A percentile compares a stretch with the other conserved stretches of the same genome.
Conservation (phyloP, 2,113 vertebrate genomes). For the Sceloporus undulatus region DNA sequence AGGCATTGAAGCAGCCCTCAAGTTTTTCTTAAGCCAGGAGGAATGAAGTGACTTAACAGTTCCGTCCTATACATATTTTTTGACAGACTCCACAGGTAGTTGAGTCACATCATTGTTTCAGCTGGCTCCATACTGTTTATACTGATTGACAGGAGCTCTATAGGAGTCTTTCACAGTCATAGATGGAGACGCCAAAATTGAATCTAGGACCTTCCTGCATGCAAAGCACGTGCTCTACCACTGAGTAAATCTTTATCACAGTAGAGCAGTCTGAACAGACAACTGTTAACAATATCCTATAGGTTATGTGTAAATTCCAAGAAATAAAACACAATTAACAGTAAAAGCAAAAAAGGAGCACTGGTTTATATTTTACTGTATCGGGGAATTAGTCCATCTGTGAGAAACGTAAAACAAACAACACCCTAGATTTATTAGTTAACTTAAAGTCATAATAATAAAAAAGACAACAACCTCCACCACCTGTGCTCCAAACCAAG, state of each 20-base stretch:
- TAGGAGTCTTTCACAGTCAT: not conserved
- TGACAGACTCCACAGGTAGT: not conserved
- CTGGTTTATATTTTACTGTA: conserved; percentile 45
- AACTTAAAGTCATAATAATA: not conserved
- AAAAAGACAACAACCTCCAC: not conserved
- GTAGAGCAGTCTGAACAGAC: conserved; percentile 31
- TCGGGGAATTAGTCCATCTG: conserved; percentile 42
- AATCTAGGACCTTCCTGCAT: not conserved
- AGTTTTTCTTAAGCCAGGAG: not conserved
- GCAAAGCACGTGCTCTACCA: not conserved
- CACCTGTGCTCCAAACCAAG: not conserved
- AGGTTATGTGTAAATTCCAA: conserved; percentile 33
- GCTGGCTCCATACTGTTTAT: not conserved
- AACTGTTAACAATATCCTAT: conserved; percentile 39
- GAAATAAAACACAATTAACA: conserved; percentile 46
- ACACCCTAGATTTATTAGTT: not conserved
- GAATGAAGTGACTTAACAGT: not conserved
- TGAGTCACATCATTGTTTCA: not conserved
- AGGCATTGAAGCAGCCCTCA: not conserved
- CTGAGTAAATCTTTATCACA: conserved; percentile 32
- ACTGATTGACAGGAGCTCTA: not conserved
- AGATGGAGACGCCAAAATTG: not conserved
- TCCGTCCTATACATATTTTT: not conserved
- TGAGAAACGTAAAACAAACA: conserved; percentile 10
- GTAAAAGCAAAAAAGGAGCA: conserved; percentile 44